Base-by-base conservation (phyloP, 2,113 vertebrate genomes). In the Carollia perspicillata region DNA sequence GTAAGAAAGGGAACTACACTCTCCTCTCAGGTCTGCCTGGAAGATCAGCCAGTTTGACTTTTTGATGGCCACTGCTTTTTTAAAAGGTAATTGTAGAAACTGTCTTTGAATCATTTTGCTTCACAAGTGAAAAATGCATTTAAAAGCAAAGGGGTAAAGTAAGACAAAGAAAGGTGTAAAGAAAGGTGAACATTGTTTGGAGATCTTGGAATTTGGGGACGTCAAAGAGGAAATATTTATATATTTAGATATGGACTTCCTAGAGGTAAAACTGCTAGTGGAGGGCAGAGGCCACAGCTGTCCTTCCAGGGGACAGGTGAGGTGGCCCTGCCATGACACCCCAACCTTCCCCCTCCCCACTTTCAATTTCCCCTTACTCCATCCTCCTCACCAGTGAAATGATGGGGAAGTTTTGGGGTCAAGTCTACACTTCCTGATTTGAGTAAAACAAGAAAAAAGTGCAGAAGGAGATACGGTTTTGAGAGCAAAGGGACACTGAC, bases 401-500 rank as follows among this genome's bases (percentile, higher is more conserved):
- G 80, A 93, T 51, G 96, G 88, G 96, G 80, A 81, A 96, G 77
- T 95, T 95, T 92, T 53, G 30, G 84, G 89, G 47, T 68, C 49
- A 96, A 47, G 74, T 79, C 66, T 92, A 87, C 30, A 93, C 90
- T 97, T 97, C 84, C 81, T 96, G 69, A 95, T 96, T 95, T 98
- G 95, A 95, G 93, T 96, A 93, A 96, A 88, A 72, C 77, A 71
- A 95, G 81, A 96, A 91, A 96, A 95, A 97, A 96, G 89, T 95
- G 84, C 96, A 96, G 92, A 97, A 95, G 93, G 96, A 95, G 81
- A 95, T 91, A 93, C 66, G 95, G 95, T 87, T 95, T 97, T 86
- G 63, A 97, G 97, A 94, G 80, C 95, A 98, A 95, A 95, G 90
- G 87, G 92, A 86, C 96, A 88, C 35, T 95, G 93, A 97, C 88